phyloP scores from a whole-genome alignment of 2,797 vertebrate genomes.

The Myripristis jacobus region DNA sequence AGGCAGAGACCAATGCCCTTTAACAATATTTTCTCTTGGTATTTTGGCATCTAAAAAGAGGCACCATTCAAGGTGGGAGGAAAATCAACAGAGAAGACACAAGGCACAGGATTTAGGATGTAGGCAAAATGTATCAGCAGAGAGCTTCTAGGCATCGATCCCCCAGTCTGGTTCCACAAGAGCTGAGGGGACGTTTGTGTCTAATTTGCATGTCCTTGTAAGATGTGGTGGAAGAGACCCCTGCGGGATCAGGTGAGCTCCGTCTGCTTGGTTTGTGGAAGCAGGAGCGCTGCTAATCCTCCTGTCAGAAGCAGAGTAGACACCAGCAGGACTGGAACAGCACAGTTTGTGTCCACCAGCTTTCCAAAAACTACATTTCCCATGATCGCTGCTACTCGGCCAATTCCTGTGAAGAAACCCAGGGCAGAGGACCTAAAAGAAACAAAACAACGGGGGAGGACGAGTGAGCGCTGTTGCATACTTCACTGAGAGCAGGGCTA shows the following conservation, averaged over 20 bases:
- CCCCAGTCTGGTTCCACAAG: not conserved
- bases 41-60: conserved; percentile 20
- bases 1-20: not conserved
- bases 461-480: no score
- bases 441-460: not conserved
- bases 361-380: conserved; percentile 83
- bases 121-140: not conserved
- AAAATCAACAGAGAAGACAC: conserved; percentile 24
- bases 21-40: not conserved
- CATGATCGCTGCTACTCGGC: conserved; percentile 80
- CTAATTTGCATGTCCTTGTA: not conserved
- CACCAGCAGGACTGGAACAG: conserved; percentile 81
- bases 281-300: conserved; percentile 73
- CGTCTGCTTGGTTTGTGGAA: conserved; percentile 78
- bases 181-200: not conserved
- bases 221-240: fast-evolving
- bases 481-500: no score
- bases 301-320: conserved; percentile 78
- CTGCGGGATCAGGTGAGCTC: conserved; percentile 75
- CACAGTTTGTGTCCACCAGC: conserved; percentile 81
- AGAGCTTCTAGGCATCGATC: not conserved
- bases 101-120: not conserved
- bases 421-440: conserved; percentile 81
- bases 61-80: conserved; percentile 3
- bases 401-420: conserved; percentile 83